Percentiles rank a stretch among this genome's conserved stretches.
These are phyloP conservation scores for Aleiodes leptofemur DNA, from an alignment of 2,888 invertebrate genomes.

Conservation along the genomic window DNA sequence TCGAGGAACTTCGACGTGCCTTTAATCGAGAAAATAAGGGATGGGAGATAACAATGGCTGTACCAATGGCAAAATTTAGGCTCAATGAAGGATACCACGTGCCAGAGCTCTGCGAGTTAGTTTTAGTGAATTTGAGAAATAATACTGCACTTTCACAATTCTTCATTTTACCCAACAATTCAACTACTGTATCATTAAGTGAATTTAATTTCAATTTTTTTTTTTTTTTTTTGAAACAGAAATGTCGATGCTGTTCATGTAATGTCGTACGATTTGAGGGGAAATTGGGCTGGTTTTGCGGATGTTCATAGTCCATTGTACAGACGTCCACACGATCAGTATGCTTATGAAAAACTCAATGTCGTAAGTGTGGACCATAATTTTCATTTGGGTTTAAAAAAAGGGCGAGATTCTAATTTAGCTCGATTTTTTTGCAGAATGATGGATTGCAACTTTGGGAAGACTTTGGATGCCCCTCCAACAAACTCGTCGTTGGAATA, in stretches of 20 bases:
- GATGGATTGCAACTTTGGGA: constrained; percentile 93
- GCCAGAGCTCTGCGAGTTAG: constrained; percentile 91
- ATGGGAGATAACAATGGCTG: constrained; percentile 94
- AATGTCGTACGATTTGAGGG: constrained; percentile 91
- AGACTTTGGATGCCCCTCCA: constrained; percentile 90
- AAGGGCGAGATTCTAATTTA: not conserved
- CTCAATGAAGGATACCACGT: constrained; percentile 94
- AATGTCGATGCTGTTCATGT: constrained; percentile 88
- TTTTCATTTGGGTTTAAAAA: not conserved
- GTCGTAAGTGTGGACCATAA: constrained; percentile 80
- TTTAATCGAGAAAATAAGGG: constrained; percentile 85
- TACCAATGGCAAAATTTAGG: constrained; percentile 90
- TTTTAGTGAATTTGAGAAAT: constrained; percentile 53
- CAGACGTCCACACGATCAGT: constrained; percentile 90
- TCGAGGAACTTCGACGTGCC: constrained; percentile 87
- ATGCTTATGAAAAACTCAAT: constrained; percentile 92
- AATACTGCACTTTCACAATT: constrained; percentile 20
- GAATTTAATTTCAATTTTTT: constrained; percentile 55
- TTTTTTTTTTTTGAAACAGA: constrained; percentile 72
- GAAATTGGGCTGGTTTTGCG: constrained; percentile 94
- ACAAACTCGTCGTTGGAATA: constrained; percentile 91
- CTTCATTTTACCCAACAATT: constrained; percentile 4
- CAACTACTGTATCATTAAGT: not conserved
- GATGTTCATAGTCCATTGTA: constrained; percentile 93
- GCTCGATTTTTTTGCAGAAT: constrained; percentile 79